Evolutionary conservation across 2,888 invertebrate genomes (phyloP).

Genomic region (Drosophila rellima): DNA sequence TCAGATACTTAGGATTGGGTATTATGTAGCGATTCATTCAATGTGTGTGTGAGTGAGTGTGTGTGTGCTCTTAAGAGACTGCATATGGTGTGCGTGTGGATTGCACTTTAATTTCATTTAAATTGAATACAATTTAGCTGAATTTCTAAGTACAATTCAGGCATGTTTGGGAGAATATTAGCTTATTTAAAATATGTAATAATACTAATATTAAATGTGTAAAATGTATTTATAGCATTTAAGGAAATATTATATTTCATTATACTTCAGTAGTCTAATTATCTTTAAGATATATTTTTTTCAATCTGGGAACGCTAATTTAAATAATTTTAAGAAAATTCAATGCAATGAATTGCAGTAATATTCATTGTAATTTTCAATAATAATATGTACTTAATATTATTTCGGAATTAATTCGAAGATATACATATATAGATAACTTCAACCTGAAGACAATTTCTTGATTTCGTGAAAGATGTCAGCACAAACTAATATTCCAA

Average conservation of each 20-base stretch:
- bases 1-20: conserved; percentile 32
- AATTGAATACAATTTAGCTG: background rate
- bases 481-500: no score
- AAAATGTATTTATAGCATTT: background rate
- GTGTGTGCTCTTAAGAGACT: background rate
- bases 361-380: background rate
- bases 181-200: background rate
- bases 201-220: no score
- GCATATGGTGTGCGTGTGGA: background rate
- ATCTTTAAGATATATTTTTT: background rate
- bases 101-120: conserved; percentile 2
- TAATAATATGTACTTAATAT: background rate
- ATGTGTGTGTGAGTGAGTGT: background rate
- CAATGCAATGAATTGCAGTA: background rate
- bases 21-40: conserved; percentile 20
- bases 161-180: background rate
- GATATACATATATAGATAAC: no score
- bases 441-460: no score
- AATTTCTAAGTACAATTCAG: background rate
- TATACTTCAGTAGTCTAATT: background rate
- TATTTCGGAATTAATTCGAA: no score
- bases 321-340: background rate
- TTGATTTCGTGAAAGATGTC: no score
- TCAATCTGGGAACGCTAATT: background rate
- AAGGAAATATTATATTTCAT: background rate